Evolutionary conservation across 2,797 vertebrate species (phyloP).

Genomic region (Podarcis lilfordi): DNA sequence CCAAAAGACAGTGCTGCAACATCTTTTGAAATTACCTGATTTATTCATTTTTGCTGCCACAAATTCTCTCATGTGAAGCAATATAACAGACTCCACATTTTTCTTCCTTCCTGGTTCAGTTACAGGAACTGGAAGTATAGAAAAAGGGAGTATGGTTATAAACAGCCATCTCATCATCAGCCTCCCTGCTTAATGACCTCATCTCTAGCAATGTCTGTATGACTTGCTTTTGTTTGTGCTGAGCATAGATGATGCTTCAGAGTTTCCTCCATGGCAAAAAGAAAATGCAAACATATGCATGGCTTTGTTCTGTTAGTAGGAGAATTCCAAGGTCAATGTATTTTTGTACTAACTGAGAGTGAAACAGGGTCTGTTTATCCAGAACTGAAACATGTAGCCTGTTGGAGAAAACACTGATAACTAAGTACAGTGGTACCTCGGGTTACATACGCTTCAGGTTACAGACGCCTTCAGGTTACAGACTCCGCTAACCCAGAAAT

Average conservation of each 20-base stretch:
- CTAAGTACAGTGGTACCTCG: not conserved
- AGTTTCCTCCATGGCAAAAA: conserved; percentile 22
- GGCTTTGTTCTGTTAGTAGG: not conserved
- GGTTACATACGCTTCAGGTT: no score
- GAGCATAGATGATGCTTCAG: not conserved
- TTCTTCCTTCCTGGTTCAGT: not conserved
- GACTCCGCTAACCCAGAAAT: no score
- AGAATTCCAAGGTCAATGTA: not conserved
- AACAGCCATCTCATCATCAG: not conserved
- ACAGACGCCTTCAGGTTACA: no score
- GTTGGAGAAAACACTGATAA: not conserved
- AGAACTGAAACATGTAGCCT: not conserved
- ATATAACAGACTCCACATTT: not conserved
- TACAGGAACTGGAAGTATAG: conserved; percentile 37
- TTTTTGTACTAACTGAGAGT: not conserved
- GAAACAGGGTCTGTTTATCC: not conserved
- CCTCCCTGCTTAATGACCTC: conserved; percentile 11
- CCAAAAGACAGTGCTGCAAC: not conserved
- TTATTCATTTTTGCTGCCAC: not conserved
- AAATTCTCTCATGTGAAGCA: not conserved
- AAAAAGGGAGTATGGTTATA: not conserved
- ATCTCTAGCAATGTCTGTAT: not conserved
- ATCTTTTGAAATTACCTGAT: not conserved
- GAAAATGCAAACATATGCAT: not conserved
- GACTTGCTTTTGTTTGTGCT: conserved; percentile 26